These are phyloP conservation scores for Nephrocerus scutellatus DNA, from an alignment of 2,888 invertebrate genomes.

Conservation along the genomic window DNA sequence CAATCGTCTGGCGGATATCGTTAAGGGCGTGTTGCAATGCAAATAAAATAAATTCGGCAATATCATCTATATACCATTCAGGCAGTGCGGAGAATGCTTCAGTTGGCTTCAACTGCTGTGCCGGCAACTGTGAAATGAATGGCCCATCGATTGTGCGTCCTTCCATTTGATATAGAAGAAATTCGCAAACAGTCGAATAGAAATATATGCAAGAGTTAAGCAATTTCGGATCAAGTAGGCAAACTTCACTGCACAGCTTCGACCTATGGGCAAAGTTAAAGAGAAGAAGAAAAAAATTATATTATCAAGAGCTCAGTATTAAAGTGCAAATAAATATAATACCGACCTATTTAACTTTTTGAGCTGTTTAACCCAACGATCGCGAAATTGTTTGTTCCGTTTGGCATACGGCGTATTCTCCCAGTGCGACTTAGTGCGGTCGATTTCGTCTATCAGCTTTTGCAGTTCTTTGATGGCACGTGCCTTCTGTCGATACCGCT, in stretches of 20 bases:
- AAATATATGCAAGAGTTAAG: conserved; percentile 78
- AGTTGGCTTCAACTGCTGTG: conserved; percentile 56
- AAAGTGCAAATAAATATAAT: background rate
- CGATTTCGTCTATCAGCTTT: conserved; percentile 77
- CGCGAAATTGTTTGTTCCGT: conserved; percentile 75
- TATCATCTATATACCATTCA: conserved; percentile 96
- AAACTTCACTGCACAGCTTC: conserved; percentile 88
- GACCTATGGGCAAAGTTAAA: conserved; percentile 54
- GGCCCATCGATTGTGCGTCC: conserved; percentile 49
- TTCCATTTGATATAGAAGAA: conserved; percentile 62
- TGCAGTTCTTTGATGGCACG: conserved; percentile 69
- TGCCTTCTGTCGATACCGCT: conserved; percentile 71
- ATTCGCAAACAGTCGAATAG: conserved; percentile 78
- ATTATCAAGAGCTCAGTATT: conserved; percentile 1
- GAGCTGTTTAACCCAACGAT: conserved; percentile 81
- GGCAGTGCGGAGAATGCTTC: conserved; percentile 83
- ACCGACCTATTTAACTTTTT: conserved; percentile 62
- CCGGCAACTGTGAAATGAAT: conserved; percentile 51
- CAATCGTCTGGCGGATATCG: conserved; percentile 65
- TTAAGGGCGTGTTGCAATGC: conserved; percentile 73
- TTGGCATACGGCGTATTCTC: conserved; percentile 65
- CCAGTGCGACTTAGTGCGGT: conserved; percentile 77
- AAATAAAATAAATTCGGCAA: conserved; percentile 92
- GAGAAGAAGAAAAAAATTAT: background rate
- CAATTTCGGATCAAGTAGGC: conserved; percentile 75